A percentile compares a stretch with the other conserved stretches of the same genome.
phyloP scores from a whole-genome alignment of 2,113 vertebrate species.

The Rattus rattus region DNA sequence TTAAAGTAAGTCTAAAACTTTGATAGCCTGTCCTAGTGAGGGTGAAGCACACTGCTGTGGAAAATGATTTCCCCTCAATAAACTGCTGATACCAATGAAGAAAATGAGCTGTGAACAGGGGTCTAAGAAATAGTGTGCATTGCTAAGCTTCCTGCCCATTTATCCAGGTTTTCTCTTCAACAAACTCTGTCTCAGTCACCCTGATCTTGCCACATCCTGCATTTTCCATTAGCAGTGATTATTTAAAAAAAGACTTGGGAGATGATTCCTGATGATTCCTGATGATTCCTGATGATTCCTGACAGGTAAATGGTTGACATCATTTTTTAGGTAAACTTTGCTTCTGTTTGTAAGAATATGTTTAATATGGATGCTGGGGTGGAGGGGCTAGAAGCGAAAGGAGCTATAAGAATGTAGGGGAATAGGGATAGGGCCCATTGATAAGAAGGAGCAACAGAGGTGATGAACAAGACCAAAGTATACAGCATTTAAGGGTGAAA shows the following conservation, averaged over 20 bases:
- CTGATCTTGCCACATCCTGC: background rate
- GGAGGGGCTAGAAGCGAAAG: background rate
- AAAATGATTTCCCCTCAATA: background rate
- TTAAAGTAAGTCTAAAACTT: background rate
- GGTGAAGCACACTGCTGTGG: background rate
- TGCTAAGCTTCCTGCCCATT: background rate
- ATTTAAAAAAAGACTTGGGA: too few relatives aligned
- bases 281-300: too few relatives aligned
- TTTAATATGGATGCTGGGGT: background rate
- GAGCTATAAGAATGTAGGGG: background rate
- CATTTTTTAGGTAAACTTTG: background rate
- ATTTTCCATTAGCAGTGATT: background rate
- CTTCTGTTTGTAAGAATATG: background rate
- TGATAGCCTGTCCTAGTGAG: too few relatives aligned
- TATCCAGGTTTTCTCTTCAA: too few relatives aligned
- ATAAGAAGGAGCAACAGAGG: too few relatives aligned
- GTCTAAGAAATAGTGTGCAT: background rate
- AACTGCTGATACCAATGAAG: background rate
- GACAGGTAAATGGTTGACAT: background rate
- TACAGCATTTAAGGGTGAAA: background rate
- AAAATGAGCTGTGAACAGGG: background rate
- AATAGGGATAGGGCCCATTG: accelerated
- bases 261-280: too few relatives aligned
- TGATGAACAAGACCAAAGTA: background rate
- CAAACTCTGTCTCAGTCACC: background rate